Evolutionary conservation across 2,888 invertebrate species (phyloP).

Genomic region (Branchellion lobata): DNA sequence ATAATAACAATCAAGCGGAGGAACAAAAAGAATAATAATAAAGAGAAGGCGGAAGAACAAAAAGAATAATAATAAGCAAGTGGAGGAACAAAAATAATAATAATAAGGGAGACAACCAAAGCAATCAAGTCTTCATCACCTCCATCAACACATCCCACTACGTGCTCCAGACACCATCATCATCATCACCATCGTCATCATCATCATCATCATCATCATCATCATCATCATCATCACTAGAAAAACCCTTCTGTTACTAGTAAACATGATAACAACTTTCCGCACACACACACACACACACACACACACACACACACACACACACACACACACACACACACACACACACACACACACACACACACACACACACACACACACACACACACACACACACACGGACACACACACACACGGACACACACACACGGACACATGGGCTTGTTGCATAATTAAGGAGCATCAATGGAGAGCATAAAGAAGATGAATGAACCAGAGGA

Average conservation of each 20-base stretch:
- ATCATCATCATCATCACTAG: slow-evolving; percentile 4
- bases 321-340: too few relatives aligned
- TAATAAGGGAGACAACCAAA: background rate
- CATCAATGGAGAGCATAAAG: too few relatives aligned
- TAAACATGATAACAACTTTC: background rate
- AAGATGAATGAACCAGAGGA: too few relatives aligned
- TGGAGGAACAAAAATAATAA: background rate
- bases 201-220: background rate
- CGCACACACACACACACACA: background rate
- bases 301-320: background rate
- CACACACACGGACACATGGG: slow-evolving; percentile 1
- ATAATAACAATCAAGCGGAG: background rate
- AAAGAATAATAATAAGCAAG: background rate
- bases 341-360: too few relatives aligned
- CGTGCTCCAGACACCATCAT: background rate
- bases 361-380: background rate
- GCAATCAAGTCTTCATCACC: slow-evolving; percentile 19
- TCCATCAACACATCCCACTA: slow-evolving; percentile 1
- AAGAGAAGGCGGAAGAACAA: background rate
- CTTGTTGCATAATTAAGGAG: too few relatives aligned
- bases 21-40: background rate
- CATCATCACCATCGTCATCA: background rate
- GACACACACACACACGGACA: background rate
- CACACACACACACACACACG: background rate
- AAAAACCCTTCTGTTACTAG: background rate